Evolutionary conservation across 2,113 vertebrate species (phyloP), one percentile per base, ranked within the genome.

Genomic region (Pangasianodon gigas): DNA sequence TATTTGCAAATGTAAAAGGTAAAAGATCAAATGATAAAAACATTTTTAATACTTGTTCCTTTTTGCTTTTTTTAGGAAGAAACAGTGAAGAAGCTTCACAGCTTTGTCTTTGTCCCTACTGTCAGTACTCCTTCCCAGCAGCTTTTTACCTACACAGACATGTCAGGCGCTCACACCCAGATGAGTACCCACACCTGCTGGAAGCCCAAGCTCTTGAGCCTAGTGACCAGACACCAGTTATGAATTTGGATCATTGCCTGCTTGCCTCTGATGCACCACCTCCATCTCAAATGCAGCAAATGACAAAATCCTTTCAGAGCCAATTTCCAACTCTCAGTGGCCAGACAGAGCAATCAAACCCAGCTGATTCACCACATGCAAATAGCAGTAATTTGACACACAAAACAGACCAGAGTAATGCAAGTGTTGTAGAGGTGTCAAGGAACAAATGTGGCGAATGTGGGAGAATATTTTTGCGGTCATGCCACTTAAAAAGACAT

Each of bases 41-140:
- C 4, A 79, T 26, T 56, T 84, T 0, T 37, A 21, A 37, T 56
- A 7, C 6, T 41, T 62, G 16, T 58, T 56, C 51, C 11, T 9
- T n/a, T 60, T 81, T 71, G 6, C 6, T 29, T 2, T 69, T 69
- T 71, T 41, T 77, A 96, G 95, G 93, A 87, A 92, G 32, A 21
- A 88, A 77, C 8, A 0, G 67, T 1, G 29, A 91, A 3, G 86
- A 51, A 0, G 19, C 90, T 0, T 88, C 91, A 44, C 90, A 94
- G 84, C 46, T 95, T 87, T 95, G 94, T 84, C 77, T 84, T 37
- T 96, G 96, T 83, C 65, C 93, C 44, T 87, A 92, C 71, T 96
- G 96, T 85, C 92, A 91, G 79, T 94, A 95, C 60, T 91, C 95
- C 67, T 96, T 96, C 88, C 95, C 95, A 0, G 93, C 95, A 0